Base-by-base conservation (phyloP, 2,113 vertebrate species). In the Hirundichthys speculiger region DNA sequence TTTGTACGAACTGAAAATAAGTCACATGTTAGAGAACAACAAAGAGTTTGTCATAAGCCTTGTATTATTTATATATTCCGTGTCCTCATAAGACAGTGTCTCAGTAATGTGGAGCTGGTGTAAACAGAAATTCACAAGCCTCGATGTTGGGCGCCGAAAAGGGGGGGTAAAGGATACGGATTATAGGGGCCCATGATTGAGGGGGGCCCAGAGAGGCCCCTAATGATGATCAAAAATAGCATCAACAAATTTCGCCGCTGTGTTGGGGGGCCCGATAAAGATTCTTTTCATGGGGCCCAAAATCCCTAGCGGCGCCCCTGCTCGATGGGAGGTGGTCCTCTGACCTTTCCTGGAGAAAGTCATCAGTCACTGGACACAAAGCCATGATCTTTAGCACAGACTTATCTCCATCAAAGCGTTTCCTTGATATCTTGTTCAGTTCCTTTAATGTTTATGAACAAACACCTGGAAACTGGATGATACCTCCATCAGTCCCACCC, bases 1-100 rank as follows among this genome's bases (percentile, higher is more conserved):
- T 2, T n/a, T 30, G 38, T n/a, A 56, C 61, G 41, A 25, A 45
- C 30, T 70, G 30, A 24, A 63, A 73, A 72, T 59, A 61, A 67
- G 58, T 64, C 20, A 19, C 21, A 24, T 56, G 20, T 38, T 56
- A 54, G 12, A 49, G 34, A 63, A 59, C 19, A 21, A 24, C 2
- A 5, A 8, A 2, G 1, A 65, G 38, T 19, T 7, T 19, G 0
- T 25, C 10, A 74, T 15, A 25, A 69, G 3, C 18, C n/a, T 68
- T 39, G 54, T 52, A 42, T 21, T 49, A 43, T 64, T 45, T 52
- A 73, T 48, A 63, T 65, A 45, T 55, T 47, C 21, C 24, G 19
- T 30, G 47, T 45, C 40, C 11, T 48, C 40, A 52, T 5, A 27
- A 38, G 47, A 42, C 18, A 38, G 40, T 30, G 10, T 56, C 51